phyloP scores from a whole-genome alignment of 2,113 vertebrate species.

The Zootoca vivipara region DNA sequence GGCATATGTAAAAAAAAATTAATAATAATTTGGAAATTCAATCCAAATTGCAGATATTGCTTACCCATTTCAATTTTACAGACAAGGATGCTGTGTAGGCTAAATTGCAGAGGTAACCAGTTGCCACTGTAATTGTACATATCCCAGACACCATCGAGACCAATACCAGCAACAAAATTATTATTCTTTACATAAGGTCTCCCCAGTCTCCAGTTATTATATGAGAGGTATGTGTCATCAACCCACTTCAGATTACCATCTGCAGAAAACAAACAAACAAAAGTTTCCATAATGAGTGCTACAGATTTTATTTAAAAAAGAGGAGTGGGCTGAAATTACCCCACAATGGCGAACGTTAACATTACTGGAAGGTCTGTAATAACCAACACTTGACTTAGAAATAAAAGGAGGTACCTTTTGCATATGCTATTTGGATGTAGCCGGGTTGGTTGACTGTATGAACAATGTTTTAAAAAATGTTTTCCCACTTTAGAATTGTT shows the following conservation, averaged over 20 bases:
- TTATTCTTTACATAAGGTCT: constrained; percentile 75
- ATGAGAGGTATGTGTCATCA: constrained; percentile 88
- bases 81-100: constrained; percentile 83
- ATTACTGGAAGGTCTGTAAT: not conserved
- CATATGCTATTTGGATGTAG: not conserved
- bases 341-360: not conserved
- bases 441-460: not conserved
- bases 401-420: not conserved
- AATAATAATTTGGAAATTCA: not conserved
- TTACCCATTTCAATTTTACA: constrained; percentile 94
- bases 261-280: constrained; percentile 57
- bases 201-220: constrained; percentile 88
- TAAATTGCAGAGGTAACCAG: constrained; percentile 71
- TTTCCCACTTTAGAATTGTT: not conserved
- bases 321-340: not conserved
- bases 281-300: constrained; percentile 30
- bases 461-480: not conserved
- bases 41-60: constrained; percentile 22
- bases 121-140: constrained; percentile 63
- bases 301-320: not conserved
- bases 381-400: constrained; percentile 13
- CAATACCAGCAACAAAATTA: constrained; percentile 85
- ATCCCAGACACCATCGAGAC: constrained; percentile 83
- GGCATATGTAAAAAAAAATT: not conserved
- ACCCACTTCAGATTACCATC: constrained; percentile 87